Base-by-base conservation (phyloP, 2,797 vertebrate species). In the Lepidocolaptes lacrymiger region DNA sequence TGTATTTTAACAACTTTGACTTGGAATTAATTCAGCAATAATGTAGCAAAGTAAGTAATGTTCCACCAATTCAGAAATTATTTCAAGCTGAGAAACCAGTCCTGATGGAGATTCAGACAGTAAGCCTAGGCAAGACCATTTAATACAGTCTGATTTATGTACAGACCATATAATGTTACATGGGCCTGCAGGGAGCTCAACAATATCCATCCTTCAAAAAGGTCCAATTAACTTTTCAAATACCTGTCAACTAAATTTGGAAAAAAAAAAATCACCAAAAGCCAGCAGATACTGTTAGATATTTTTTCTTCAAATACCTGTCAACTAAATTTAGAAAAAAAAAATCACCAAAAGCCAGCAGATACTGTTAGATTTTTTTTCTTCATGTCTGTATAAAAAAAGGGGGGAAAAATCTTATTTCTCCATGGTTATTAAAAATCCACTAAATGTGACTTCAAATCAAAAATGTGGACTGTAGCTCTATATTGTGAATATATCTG, bases 371-470 rank as follows among this genome's bases (percentile, higher is more conserved):
- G 14, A 59, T 1, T 21, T 44, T 46, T 72, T 67, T 55, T 13
- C 26, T 68, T 80, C 32, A 44, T 5, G 34, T 56, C 10, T 32
- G 26, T 22, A 43, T n/a, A 13, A 48, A 68, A 54, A 19, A 16
- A 2, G 1, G 1, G 5, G 4, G 0, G 2, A 0, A 2, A 52
- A 8, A 22, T 14, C 22, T 16, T 73, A 66, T 1, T 59, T n/a
- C 7, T 28, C 6, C 34, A 28, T 13, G 12, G 6, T 52, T 74
- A 67, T 48, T 67, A 69, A 61, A 88, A 76, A 63, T 18, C 8
- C 34, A 46, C 10, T 49, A 68, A 32, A 61, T 43, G 6, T 19
- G 22, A 9, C 36, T 80, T 41, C 6, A 18, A 85, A 51, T 43
- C 18, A 32, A 67, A 67, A 90, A 39, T 9, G 20, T 19, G 16